Conservation (phyloP, 2,113 vertebrate genomes). For the Lates calcarifer region DNA sequence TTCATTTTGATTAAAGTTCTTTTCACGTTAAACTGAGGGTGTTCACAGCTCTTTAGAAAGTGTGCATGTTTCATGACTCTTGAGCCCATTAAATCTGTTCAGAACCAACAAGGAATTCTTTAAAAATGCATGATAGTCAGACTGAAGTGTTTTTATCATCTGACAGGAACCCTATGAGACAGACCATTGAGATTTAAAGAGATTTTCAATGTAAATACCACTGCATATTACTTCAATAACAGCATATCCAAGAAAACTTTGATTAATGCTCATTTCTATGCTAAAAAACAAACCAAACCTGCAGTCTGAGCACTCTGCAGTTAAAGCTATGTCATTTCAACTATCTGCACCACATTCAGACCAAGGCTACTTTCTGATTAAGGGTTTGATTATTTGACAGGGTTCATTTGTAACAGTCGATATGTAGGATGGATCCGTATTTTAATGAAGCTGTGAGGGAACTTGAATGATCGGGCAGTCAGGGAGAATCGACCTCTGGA, state of each 20-base stretch:
- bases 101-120: conserved; percentile 24
- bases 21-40: conserved; percentile 3
- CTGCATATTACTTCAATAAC: conserved; percentile 30
- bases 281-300: background rate
- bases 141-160: conserved; percentile 9
- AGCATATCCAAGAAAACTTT: conserved; percentile 22
- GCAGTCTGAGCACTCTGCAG: conserved; percentile 5
- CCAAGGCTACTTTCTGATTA: conserved; percentile 57
- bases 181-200: conserved; percentile 30
- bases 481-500: conserved; percentile 53
- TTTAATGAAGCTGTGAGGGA: conserved; percentile 68
- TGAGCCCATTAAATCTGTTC: conserved; percentile 19
- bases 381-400: conserved; percentile 75
- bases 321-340: conserved; percentile 25
- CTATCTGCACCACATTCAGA: conserved; percentile 18
- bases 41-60: background rate
- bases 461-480: conserved; percentile 55
- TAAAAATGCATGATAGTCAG: conserved; percentile 16
- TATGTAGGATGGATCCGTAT: conserved; percentile 64
- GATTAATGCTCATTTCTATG: conserved; percentile 26
- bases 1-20: background rate
- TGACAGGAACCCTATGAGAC: background rate
- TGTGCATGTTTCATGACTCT: conserved; percentile 7
- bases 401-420: conserved; percentile 65
- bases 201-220: conserved; percentile 28